phyloP scores from a whole-genome alignment of 2,797 vertebrate species.

The Botia almorhae region DNA sequence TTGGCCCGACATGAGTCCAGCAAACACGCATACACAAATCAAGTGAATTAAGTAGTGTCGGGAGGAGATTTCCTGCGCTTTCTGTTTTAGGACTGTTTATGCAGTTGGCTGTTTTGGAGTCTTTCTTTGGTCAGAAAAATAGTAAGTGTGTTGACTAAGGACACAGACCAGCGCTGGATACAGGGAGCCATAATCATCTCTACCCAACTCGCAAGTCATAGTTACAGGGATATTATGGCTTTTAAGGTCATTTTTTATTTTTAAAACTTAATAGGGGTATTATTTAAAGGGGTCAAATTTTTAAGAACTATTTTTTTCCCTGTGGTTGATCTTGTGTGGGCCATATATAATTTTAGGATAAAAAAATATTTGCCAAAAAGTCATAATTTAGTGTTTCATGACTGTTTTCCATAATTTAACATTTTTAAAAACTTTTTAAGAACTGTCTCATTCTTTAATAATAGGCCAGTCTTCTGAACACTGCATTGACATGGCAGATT shows the following conservation, averaged over 20 bases:
- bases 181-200: slow-evolving; percentile 30
- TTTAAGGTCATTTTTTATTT: slow-evolving; percentile 21
- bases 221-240: slow-evolving; percentile 14
- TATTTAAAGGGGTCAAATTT: slow-evolving; percentile 15
- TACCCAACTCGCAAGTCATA: slow-evolving; percentile 47
- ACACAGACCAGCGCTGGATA: slow-evolving; percentile 39
- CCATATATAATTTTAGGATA: neutral
- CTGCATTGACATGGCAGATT: no score
- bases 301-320: neutral
- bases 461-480: no score
- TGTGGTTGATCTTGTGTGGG: slow-evolving; percentile 11
- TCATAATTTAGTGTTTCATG: neutral
- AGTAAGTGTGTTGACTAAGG: slow-evolving; percentile 49
- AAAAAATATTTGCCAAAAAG: neutral
- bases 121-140: slow-evolving; percentile 54
- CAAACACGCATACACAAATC: slow-evolving; percentile 47
- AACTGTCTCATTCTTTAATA: no score
- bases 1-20: slow-evolving; percentile 47
- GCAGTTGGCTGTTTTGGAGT: slow-evolving; percentile 44
- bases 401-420: neutral
- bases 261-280: slow-evolving; percentile 23
- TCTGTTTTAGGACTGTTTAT: slow-evolving; percentile 51
- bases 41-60: slow-evolving; percentile 26
- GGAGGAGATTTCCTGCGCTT: slow-evolving; percentile 20
- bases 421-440: no score